A percentile compares a stretch with the other conserved stretches of the same genome.
Evolutionary conservation across 2,888 invertebrate genomes (phyloP).

Genomic region (Tortricodes alternella): DNA sequence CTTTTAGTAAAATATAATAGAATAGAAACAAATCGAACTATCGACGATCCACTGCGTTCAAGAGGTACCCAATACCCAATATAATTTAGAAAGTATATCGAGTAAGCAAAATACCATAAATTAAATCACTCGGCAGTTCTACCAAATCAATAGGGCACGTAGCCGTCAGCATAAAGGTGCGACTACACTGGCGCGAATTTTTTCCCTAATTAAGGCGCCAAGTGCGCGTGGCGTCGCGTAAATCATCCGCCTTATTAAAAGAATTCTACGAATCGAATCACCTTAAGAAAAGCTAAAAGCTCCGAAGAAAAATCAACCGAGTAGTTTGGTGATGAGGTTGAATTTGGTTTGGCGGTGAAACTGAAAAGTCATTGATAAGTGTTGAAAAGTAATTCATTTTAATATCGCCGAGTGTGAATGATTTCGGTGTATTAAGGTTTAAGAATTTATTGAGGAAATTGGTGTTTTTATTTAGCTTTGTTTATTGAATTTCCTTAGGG

Average conservation of each 20-base stretch:
- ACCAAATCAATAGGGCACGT: slow-evolving; percentile 19
- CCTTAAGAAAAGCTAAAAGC: slow-evolving; percentile 51
- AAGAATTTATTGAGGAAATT: slow-evolving; percentile 34
- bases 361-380: slow-evolving; percentile 39
- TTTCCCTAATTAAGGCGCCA: slow-evolving; percentile 74
- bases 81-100: not conserved
- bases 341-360: slow-evolving; percentile 26
- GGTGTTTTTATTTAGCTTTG: not conserved
- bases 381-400: slow-evolving; percentile 54
- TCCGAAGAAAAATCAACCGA: slow-evolving; percentile 35
- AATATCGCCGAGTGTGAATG: slow-evolving; percentile 57
- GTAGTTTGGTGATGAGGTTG: slow-evolving; percentile 27
- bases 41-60: too few relatives aligned
- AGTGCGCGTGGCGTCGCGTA: slow-evolving; percentile 74
- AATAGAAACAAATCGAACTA: too few relatives aligned
- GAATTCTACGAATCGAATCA: slow-evolving; percentile 74
- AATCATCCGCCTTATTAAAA: slow-evolving; percentile 80
- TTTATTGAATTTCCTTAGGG: not conserved
- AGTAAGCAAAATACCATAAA: not conserved
- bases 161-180: slow-evolving; percentile 18
- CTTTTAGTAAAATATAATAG: too few relatives aligned
- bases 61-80: not conserved
- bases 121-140: slow-evolving; percentile 3
- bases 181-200: slow-evolving; percentile 47
- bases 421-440: slow-evolving; percentile 40